Conservation (phyloP, 2,888 invertebrate genomes). For the Lepidocyrtoides sp. region DNA sequence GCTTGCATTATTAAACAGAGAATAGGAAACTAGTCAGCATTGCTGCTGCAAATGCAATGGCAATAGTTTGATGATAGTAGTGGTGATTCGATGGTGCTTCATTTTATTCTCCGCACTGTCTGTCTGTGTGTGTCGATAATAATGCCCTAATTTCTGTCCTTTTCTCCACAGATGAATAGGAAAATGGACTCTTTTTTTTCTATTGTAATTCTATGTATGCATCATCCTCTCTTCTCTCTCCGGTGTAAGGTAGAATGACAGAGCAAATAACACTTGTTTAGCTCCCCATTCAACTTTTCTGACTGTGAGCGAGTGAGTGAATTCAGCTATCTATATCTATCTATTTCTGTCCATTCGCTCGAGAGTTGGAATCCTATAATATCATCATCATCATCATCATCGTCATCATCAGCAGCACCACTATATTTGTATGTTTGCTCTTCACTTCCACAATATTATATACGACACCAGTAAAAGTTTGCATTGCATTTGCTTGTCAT, state of each 20-base stretch:
- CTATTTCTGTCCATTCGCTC: conserved; percentile 50
- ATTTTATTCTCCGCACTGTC: conserved; percentile 57
- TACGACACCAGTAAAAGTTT: conserved; percentile 59
- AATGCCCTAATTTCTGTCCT: conserved; percentile 85
- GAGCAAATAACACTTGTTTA: conserved; percentile 85
- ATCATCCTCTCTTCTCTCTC: conserved; percentile 76
- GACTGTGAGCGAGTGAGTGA: conserved; percentile 42
- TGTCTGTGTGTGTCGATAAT: conserved; percentile 79
- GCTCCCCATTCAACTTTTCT: conserved; percentile 83
- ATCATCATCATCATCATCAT: conserved; percentile 32
- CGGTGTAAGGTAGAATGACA: conserved; percentile 83
- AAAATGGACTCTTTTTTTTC: conserved; percentile 78
- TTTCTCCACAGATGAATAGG: conserved; percentile 84
- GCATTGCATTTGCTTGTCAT: conserved; percentile 68
- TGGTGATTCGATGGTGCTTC: conserved; percentile 66
- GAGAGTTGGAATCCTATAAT: conserved; percentile 36
- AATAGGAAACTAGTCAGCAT: conserved; percentile 60
- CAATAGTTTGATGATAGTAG: conserved; percentile 17
- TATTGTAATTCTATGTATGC: conserved; percentile 70
- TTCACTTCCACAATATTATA: conserved; percentile 40
- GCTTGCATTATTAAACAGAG: conserved; percentile 57
- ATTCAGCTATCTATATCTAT: conserved; percentile 52
- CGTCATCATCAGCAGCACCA: conserved; percentile 11
- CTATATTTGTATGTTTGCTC: conserved; percentile 62
- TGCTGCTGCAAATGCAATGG: conserved; percentile 50